Evolutionary conservation across 2,113 vertebrate species (phyloP), one percentile per base, ranked within the genome.

Genomic region (Coturnix japonica): DNA sequence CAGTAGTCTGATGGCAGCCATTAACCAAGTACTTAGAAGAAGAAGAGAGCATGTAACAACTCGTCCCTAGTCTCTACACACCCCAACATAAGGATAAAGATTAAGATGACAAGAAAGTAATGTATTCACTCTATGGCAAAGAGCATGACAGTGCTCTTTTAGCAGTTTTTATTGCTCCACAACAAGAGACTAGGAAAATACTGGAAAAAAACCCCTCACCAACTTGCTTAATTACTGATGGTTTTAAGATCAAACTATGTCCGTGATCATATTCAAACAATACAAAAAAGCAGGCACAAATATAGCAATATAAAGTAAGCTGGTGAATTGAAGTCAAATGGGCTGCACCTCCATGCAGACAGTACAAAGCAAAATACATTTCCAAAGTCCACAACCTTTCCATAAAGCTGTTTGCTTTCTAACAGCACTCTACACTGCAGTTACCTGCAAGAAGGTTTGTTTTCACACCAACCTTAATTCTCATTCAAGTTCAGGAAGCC

Each of bases 391-490:
- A 41, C 28, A 47, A 33, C 8, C 3, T 75, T 49, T 65, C 81
- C 41, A 8, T 14, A 73, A 3, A 61, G 26, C 28, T 31, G n/a
- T 4, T 69, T 75, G 49, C 25, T 85, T 61, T 69, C 39, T n/a
- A 53, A 13, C 7, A 54, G 20, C 23, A 47, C 5, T 61, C 25
- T 9, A 21, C 13, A 25, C 3, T 28, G 59, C 72, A 19, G 23
- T n/a, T 43, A n/a, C 12, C 15, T 84, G 15, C 0, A 1, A 67
- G 3, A 0, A 75, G 4, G 4, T 47, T 7, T 71, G 8, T n/a
- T 81, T 67, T 43, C 44, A 53, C 22, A 54, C 3, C 4, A 22
- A 22, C 47, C 9, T 41, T 39, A 20, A 4, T 44, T 41, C 4
- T 43, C 14, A 31, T 61, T 31, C 10, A 35, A 59, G 6, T 2